Base-by-base conservation (phyloP, 2,113 vertebrate species). In the Morone saxatilis region DNA sequence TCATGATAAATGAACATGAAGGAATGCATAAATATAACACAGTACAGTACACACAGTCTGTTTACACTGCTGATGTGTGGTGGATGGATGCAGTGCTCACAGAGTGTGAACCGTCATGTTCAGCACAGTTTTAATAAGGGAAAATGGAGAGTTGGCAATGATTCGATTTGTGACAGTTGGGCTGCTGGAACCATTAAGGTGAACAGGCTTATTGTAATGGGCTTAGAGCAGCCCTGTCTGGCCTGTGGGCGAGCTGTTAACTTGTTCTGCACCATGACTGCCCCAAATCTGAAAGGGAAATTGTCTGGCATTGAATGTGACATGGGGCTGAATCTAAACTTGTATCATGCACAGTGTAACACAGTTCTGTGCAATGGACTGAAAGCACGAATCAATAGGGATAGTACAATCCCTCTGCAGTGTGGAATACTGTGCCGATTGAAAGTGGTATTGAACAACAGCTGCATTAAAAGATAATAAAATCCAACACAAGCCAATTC, bases 161-260 rank as follows among this genome's bases (percentile, higher is more conserved):
- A 91, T 91, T 91, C 22, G 77, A 90, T 93, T 93, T 91, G 89
- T 91, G 88, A 92, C 91, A 87, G 86, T 92, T 86, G 91, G 88
- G 80, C 88, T 77, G 85, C 80, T 89, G 87, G 81, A 87, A 83
- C 86, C 86, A 87, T 88, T 91, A 91, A 90, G 87, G 87, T 86
- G 85, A 88, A 89, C 88, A 74, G 87, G 84, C 85, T 92, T 88
- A 81, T 85, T 91, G 87, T 93, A 93, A 94, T 90, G 90, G 83
- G 86, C 87, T 94, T 86, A 89, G 48, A 85, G 81, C 53, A 4
- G 82, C 48, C 63, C 87, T 90, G 83, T 91, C 88, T 89, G 88
- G 84, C 79, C 85, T 57, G 72, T 69, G 78, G 83, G 75, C 11
- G 59, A 80, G 88, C 83, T 81, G 60, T 87, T 88, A 88, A 92